phyloP scores from a whole-genome alignment of 2,113 vertebrate genomes.

The Pristiophorus japonicus region DNA sequence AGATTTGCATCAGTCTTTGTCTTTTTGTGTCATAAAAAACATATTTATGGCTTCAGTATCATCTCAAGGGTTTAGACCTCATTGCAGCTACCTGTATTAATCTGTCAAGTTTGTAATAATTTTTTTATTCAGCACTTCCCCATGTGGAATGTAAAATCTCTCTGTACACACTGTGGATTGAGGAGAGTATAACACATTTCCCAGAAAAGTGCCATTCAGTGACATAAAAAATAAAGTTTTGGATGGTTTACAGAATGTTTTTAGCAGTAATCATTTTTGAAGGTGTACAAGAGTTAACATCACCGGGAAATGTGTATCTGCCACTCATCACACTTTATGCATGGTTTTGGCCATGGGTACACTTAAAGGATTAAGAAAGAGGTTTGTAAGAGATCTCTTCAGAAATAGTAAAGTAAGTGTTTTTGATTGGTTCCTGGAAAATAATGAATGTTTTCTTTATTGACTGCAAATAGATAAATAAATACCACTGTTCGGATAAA shows the following conservation, averaged over 20 bases:
- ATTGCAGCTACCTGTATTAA: not conserved
- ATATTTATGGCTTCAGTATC: not conserved
- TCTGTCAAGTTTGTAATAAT: conserved; percentile 34
- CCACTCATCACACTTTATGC: not conserved
- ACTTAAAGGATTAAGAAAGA: not conserved
- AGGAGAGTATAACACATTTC: not conserved
- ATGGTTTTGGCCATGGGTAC: not conserved
- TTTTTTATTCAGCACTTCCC: conserved; percentile 17
- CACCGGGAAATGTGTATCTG: not conserved
- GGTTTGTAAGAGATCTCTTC: not conserved
- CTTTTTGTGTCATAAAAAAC: not conserved
- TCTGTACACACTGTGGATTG: not conserved
- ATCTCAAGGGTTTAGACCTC: conserved; percentile 28
- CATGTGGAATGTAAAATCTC: not conserved
- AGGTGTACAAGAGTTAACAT: not conserved
- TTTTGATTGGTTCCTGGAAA: not conserved
- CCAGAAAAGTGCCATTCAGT: not conserved
- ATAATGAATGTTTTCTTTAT: not conserved
- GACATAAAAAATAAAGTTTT: not conserved
- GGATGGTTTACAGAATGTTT: not conserved
- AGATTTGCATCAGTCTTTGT: conserved; percentile 11
- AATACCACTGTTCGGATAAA: not conserved
- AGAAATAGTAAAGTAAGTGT: not conserved
- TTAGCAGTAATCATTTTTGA: not conserved
- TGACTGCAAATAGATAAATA: not conserved